A percentile compares a stretch with the other conserved stretches of the same genome.
Conservation (phyloP, 2,888 invertebrate genomes). For the Monochamus alternatus region DNA sequence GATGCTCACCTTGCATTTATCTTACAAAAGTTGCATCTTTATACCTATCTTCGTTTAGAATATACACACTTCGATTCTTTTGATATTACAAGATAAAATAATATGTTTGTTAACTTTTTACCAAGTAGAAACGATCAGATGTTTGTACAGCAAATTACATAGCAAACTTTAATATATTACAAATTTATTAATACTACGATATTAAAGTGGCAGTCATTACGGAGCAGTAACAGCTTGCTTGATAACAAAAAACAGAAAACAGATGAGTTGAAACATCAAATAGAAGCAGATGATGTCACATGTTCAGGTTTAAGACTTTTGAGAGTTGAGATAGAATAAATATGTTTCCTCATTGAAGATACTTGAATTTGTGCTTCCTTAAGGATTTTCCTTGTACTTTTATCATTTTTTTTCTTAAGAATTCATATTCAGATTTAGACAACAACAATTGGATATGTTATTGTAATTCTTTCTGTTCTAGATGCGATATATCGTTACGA, state of each 20-base stretch:
- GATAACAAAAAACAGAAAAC: neutral
- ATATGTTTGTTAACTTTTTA: too few relatives aligned
- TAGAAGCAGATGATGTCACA: constrained; percentile 25
- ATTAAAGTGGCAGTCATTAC: constrained; percentile 5
- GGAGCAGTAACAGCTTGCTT: constrained; percentile 28
- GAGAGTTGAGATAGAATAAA: neutral
- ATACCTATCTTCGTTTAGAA: too few relatives aligned
- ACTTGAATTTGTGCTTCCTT: too few relatives aligned
- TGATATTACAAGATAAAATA: too few relatives aligned
- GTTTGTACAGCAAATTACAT: constrained; percentile 1
- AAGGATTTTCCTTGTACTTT: too few relatives aligned
- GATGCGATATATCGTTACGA: too few relatives aligned
- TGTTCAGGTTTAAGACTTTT: neutral
- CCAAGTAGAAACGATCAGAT: neutral
- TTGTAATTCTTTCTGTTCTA: too few relatives aligned
- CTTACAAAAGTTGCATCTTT: constrained; percentile 1
- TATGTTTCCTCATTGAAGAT: too few relatives aligned
- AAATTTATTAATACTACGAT: neutral
- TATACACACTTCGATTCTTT: too few relatives aligned
- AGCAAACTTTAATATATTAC: constrained; percentile 13
- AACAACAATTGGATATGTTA: too few relatives aligned
- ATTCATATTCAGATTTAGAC: too few relatives aligned
- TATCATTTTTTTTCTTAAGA: too few relatives aligned
- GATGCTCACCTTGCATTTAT: constrained; percentile 4
- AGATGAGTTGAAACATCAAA: constrained; percentile 25